A percentile compares a stretch with the other conserved stretches of the same genome.
Conservation (phyloP, 2,113 vertebrate species). For the Mirza zaza region DNA sequence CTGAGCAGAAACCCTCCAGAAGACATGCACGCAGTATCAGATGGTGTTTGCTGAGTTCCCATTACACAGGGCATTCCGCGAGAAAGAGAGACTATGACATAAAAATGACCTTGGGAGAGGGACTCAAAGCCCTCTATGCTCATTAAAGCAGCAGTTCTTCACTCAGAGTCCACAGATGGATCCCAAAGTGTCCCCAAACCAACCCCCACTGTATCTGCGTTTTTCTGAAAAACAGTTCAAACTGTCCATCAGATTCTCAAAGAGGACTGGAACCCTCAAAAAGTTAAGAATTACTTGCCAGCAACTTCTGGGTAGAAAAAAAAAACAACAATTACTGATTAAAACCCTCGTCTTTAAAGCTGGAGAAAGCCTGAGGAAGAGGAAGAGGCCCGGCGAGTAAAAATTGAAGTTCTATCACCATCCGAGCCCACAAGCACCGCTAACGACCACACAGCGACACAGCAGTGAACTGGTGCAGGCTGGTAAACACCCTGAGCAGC, state of each 20-base stretch:
- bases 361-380: background rate
- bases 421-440: background rate
- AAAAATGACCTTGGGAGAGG: background rate
- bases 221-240: slow-evolving; percentile 28
- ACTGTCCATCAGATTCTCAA: background rate
- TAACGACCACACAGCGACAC: background rate
- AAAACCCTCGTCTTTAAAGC: slow-evolving; percentile 13
- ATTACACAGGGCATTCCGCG: background rate
- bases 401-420: background rate
- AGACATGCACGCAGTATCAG: background rate
- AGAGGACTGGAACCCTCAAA: background rate
- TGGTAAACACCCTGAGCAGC: background rate
- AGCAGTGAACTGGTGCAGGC: background rate
- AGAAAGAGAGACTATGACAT: background rate
- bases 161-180: background rate
- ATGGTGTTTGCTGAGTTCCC: background rate
- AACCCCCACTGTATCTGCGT: background rate
- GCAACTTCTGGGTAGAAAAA: no score
- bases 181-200: background rate
- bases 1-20: background rate
- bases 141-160: background rate
- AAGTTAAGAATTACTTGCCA: background rate
- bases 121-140: background rate
- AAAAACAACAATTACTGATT: background rate
- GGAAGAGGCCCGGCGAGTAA: background rate